Conservation (phyloP, 64 coral and sea anemone species). For the Anthopleura sola region DNA sequence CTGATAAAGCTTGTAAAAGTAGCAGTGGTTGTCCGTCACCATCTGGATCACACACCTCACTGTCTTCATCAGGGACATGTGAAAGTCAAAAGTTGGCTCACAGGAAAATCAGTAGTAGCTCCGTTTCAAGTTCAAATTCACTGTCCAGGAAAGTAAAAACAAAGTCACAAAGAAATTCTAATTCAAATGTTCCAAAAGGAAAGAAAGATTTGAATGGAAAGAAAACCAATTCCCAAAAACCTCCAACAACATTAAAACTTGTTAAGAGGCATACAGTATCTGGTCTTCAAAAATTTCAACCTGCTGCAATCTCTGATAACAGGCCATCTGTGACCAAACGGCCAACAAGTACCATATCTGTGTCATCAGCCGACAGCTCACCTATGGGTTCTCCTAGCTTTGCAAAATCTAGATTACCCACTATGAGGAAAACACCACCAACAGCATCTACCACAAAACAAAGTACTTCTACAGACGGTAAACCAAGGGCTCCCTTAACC, state of each 20-base stretch:
- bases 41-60: slow-evolving; percentile 35
- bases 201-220: background rate
- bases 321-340: slow-evolving; percentile 12
- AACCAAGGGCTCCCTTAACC: background rate
- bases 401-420: slow-evolving; percentile 11
- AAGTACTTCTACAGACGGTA: background rate
- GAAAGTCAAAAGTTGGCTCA: slow-evolving; percentile 21
- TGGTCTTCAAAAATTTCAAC: background rate
- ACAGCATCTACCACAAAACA: background rate
- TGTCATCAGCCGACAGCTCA: background rate
- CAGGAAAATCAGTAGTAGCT: slow-evolving; percentile 10
- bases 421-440: background rate
- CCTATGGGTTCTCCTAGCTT: background rate
- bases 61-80: slow-evolving; percentile 44
- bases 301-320: background rate
- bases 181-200: background rate
- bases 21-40: background rate
- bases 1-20: background rate
- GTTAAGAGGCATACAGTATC: slow-evolving; percentile 19
- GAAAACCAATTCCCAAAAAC: background rate
- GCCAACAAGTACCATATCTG: slow-evolving; percentile 12
- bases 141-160: slow-evolving; percentile 16
- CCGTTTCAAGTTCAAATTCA: background rate
- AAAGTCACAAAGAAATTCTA: slow-evolving; percentile 15
- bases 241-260: background rate